These are phyloP conservation scores for Acridotheres tristis DNA, from an alignment of 2,797 vertebrate species.

Conservation along the genomic window DNA sequence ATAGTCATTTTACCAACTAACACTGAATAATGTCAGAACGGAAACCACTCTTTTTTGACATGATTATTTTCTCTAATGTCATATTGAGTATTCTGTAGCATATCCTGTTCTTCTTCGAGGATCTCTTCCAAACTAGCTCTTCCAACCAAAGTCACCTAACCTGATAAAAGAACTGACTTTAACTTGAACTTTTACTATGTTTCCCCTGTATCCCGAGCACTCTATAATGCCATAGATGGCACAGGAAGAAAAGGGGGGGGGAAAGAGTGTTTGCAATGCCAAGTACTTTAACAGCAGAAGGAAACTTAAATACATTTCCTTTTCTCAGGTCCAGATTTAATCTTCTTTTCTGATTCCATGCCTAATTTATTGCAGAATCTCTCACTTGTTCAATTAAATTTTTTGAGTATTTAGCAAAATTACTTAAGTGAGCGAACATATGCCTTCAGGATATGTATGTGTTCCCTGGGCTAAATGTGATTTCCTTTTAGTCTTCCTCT, in stretches of 20 bases:
- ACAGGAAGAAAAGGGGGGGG: fast-evolving
- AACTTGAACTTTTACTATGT: neutral
- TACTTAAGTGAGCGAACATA: slow-evolving; percentile 31
- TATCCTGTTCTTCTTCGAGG: fast-evolving
- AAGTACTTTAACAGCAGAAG: slow-evolving; percentile 23
- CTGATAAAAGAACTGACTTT: neutral
- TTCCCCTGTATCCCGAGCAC: neutral
- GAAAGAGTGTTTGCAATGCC: neutral
- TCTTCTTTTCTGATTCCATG: neutral
- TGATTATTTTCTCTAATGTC: neutral
- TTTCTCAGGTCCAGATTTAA: neutral
- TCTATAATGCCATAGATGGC: neutral
- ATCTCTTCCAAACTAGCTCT: neutral
- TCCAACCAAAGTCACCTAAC: neutral
- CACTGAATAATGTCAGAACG: neutral
- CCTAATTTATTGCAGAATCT: slow-evolving; percentile 26
- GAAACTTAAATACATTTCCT: slow-evolving; percentile 15
- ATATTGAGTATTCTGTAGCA: neutral
- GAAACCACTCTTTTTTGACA: neutral
- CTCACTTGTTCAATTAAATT: slow-evolving; percentile 10
- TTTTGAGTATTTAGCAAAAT: neutral
- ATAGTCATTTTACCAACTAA: neutral
- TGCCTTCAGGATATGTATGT: neutral
- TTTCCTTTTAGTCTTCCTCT: slow-evolving; percentile 29
- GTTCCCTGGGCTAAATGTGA: slow-evolving; percentile 8